A percentile compares a stretch with the other conserved stretches of the same genome.
Conservation (phyloP, 2,797 vertebrate genomes). For the Mormyrus proboscirostris region DNA sequence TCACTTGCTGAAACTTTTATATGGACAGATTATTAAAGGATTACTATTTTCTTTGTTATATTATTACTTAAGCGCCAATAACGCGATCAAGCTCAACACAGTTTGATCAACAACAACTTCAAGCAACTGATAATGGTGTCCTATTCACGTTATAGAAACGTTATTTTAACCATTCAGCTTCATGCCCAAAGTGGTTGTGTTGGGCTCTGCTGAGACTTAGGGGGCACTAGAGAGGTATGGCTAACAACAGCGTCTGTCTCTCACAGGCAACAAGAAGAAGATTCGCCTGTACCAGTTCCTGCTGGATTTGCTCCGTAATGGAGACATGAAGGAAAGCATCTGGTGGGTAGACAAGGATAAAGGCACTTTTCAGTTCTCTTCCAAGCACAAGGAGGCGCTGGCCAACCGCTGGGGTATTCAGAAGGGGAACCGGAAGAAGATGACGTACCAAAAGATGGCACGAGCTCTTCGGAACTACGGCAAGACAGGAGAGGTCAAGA, state of each 20-base stretch:
- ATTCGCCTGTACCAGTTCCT: conserved; percentile 97
- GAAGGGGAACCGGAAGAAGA: conserved; percentile 98
- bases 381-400: conserved; percentile 94
- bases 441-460: conserved; percentile 99
- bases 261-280: conserved; percentile 91
- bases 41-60: neutral
- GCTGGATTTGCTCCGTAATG: conserved; percentile 86
- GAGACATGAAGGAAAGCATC: conserved; percentile 98
- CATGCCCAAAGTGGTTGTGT: neutral
- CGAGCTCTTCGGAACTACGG: conserved; percentile 94
- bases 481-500: conserved; percentile 98
- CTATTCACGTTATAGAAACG: neutral
- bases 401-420: conserved; percentile 95
- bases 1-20: neutral
- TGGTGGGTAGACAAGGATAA: conserved; percentile 99
- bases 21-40: neutral
- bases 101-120: neutral
- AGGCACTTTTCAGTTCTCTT: conserved; percentile 97
- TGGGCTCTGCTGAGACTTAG: neutral
- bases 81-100: neutral
- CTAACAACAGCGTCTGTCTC: conserved; percentile 30
- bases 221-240: neutral
- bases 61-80: neutral
- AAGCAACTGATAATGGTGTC: neutral
- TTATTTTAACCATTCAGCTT: neutral